Percentiles rank a stretch among this genome's conserved stretches.
Evolutionary conservation across 2,797 vertebrate species (phyloP).

Genomic region (Sciurus carolinensis): DNA sequence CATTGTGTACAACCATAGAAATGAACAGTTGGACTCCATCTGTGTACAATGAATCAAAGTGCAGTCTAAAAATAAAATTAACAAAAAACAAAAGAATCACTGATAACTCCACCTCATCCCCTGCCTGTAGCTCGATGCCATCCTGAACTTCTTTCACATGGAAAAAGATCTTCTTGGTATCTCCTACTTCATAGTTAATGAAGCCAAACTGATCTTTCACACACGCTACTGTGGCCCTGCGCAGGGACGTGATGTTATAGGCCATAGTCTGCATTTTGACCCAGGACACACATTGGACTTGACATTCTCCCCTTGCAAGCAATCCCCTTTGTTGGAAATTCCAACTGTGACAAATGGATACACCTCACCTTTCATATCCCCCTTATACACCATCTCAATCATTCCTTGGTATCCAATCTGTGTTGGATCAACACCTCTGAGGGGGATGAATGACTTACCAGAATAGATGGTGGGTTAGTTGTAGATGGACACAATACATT

Average conservation of each 20-base stretch:
- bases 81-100: conserved; percentile 91
- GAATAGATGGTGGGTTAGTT: too few relatives aligned
- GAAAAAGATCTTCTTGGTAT: conserved; percentile 99
- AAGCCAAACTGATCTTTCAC: conserved; percentile 99
- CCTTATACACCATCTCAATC: too few relatives aligned
- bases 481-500: too few relatives aligned
- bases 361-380: too few relatives aligned
- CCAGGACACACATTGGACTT: conserved; percentile 97
- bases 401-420: too few relatives aligned
- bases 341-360: conserved; percentile 89
- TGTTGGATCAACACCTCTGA: too few relatives aligned
- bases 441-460: too few relatives aligned
- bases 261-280: conserved; percentile 98
- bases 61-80: too few relatives aligned
- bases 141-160: conserved; percentile 99
- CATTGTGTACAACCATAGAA: too few relatives aligned
- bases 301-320: conserved; percentile 97
- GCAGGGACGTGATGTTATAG: conserved; percentile 96
- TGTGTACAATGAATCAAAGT: too few relatives aligned
- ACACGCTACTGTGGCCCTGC: conserved; percentile 96
- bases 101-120: conserved; percentile 98
- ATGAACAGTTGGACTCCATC: conserved; percentile 67
- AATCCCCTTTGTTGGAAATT: conserved; percentile 97
- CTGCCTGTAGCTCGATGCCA: conserved; percentile 97
- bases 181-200: conserved; percentile 99